Base-by-base conservation (phyloP, 1,140 invertebrate species). In the Armadillidium nasatum region DNA sequence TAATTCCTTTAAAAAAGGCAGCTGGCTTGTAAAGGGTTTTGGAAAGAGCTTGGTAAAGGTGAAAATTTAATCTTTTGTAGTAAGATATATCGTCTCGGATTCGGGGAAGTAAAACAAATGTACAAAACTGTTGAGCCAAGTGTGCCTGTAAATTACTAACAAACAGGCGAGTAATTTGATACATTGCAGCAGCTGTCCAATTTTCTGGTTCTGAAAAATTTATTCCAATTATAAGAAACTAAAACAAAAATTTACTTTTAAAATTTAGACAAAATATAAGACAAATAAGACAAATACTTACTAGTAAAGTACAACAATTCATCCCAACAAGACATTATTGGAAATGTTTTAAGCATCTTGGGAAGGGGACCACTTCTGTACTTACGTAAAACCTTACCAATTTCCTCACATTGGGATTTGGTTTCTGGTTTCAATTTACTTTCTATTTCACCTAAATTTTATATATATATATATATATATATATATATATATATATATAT, bases 1-100 rank as follows among this genome's bases (percentile, higher is more conserved):
- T 85, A 81, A 98, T 91, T 81, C 97, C 97, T 87, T 99, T 99
- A 92, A 98, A 98, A 83, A 99, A 99, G n/a, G 93, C 97, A 71
- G 92, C 95, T 67, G 97, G 96, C 84, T 99, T 99, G 84, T 94
- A 99, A 0, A 99, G 85, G 10, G 97, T 89, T 86, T 98, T 98
- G 76, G 91, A 89, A 15, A 99, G 82, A 7, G 97, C 95, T 88
- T 95, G 93, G 85, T 97, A 99, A 10, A 99, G 86, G 86, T 99
- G 97, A 85, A 96, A 97, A 86, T 99, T 99, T 0, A 99, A 85
- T 85, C 92, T 90, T 85, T 98, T 98, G 84, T 93, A 99, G 85
- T 98, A 95, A 13, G 89, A 89, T 72, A 99, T 91, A 85, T 99
- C 97, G 86, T 99, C 97, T 70, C 97, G 87, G 10, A 99, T 88